These are phyloP conservation scores for Anguilla obscura DNA, from an alignment of 2,797 vertebrate genomes.

Conservation along the genomic window DNA sequence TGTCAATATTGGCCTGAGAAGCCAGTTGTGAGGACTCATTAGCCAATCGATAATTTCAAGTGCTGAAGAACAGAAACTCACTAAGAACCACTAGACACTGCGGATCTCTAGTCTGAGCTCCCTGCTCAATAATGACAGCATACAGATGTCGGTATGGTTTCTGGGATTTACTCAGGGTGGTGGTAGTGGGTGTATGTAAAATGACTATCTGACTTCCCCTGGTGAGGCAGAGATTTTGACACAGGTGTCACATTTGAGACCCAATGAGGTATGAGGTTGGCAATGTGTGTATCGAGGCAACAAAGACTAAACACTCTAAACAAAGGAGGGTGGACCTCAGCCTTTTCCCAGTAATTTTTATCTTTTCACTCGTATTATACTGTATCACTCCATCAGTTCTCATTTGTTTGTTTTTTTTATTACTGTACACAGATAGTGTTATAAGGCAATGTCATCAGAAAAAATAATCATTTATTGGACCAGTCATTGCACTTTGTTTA, in stretches of 20 bases:
- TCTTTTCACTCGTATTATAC: neutral
- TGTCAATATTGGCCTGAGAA: too few species aligned
- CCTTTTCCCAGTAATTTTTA: neutral
- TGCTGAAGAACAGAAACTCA: too few species aligned
- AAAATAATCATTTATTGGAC: too few species aligned
- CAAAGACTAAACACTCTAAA: neutral
- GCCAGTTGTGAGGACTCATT: too few species aligned
- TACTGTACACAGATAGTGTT: too few species aligned
- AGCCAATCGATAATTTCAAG: too few species aligned
- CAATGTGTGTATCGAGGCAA: neutral
- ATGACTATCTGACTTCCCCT: neutral
- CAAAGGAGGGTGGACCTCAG: neutral
- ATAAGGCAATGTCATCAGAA: too few species aligned
- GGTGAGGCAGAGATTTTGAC: neutral
- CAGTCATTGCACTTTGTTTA: too few species aligned
- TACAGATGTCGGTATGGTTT: neutral
- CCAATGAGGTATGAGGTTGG: neutral
- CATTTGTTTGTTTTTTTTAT: too few species aligned
- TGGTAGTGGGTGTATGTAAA: neutral
- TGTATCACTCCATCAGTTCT: neutral
- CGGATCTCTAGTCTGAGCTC: neutral
- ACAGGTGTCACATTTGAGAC: conserved; percentile 1
- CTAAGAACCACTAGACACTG: too few species aligned
- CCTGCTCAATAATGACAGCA: neutral
- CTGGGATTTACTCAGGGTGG: neutral